Evolutionary conservation across 2,113 vertebrate species (phyloP).

Genomic region (Coracopsis vasa): DNA sequence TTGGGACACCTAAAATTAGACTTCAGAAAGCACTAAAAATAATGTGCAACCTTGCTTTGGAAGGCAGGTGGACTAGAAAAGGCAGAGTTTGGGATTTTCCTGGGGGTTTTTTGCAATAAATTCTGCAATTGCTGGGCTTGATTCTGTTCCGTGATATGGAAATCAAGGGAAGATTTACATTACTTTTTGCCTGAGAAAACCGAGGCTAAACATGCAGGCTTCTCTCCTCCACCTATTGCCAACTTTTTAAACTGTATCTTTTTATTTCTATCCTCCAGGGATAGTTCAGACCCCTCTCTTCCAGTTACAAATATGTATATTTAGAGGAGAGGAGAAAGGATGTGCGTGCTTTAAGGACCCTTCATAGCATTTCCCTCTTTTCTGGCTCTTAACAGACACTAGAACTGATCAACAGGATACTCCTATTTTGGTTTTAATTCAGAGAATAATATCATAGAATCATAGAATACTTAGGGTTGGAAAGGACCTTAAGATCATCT

Average conservation of each 20-base stretch:
- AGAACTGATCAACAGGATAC: background rate
- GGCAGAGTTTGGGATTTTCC: background rate
- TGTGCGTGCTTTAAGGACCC: background rate
- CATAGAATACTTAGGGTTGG: background rate
- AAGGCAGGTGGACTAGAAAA: conserved; percentile 27
- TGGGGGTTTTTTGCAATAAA: background rate
- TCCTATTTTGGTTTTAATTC: background rate
- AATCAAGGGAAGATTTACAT: background rate
- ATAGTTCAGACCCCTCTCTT: background rate
- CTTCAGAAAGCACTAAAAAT: conserved; percentile 16
- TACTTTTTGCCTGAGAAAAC: background rate
- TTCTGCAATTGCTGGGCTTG: background rate
- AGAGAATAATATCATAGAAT: background rate
- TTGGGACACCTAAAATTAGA: conserved; percentile 64
- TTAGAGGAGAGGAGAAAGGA: background rate
- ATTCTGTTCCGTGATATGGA: background rate
- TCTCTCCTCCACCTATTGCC: background rate
- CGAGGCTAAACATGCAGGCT: background rate
- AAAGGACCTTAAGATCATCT: background rate
- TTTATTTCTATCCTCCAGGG: background rate
- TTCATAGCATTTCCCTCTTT: background rate
- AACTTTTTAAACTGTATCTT: background rate
- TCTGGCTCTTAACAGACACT: background rate
- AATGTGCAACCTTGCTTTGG: conserved; percentile 5
- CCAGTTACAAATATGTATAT: background rate